Base-by-base conservation (phyloP, 2,113 vertebrate genomes). In the Xiphophorus hellerii region DNA sequence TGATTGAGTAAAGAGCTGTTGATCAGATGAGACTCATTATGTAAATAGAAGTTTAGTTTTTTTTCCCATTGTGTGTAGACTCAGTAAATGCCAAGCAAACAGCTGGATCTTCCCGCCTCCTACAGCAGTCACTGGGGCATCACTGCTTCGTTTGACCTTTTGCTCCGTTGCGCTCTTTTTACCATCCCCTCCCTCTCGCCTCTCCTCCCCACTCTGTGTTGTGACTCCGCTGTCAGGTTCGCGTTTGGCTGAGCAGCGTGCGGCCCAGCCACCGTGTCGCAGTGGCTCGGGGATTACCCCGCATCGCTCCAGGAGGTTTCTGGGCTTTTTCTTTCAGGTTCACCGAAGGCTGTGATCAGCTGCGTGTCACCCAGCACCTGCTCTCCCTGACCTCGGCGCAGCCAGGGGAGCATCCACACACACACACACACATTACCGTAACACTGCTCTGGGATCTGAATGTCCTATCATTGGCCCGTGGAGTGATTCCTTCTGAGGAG, bases 321-420 rank as follows among this genome's bases (percentile, higher is more conserved):
- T 68, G 42, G 81, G 74, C 82, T 82, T 35, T 77, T 42, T 77
- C 73, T 85, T n/a, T 61, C 30, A 9, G 81, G 65, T 82, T 69
- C 48, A 74, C 61, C 39, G 7, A 4, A 66, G 61, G 75, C 73
- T 71, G 68, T 64, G 75, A 62, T 81, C 37, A 37, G 63, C 89
- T 28, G 31, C n/a, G 15, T 81, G 82, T 83, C 86, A 84, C 73
- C 58, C 70, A 22, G 88, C 93, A 92, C 87, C 92, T 93, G 92
- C 87, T 84, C 15, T 80, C 74, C 76, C 82, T 84, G 84, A 86
- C 85, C 89, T 84, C 71, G 1, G 74, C 35, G 22, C 77, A 81
- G 69, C 79, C 69, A 17, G 71, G 58, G 68, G 78, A 74, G 37
- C 70, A 39, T 67, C 39, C 51, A n/a, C 25, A n/a, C 51, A 39